Conservation (phyloP, 1,140 invertebrate species). For the Drosophila leontia region DNA sequence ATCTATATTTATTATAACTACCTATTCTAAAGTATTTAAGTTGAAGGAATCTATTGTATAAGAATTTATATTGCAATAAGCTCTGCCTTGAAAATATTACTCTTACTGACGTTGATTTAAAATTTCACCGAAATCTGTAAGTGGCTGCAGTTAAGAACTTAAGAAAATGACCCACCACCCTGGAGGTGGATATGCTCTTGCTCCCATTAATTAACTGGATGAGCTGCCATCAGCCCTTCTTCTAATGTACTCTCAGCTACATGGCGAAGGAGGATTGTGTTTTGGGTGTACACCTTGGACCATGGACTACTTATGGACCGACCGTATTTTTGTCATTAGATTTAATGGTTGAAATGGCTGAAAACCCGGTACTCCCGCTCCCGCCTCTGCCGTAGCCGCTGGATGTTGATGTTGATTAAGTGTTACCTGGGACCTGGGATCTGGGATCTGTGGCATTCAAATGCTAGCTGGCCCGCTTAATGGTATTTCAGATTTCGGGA, state of each 20-base stretch:
- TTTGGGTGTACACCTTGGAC: constrained; percentile 41
- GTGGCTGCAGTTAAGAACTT: not conserved
- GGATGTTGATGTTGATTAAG: constrained; percentile 42
- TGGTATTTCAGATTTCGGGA: constrained; percentile 51
- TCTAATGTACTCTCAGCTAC: not conserved
- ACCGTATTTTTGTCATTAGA: constrained; percentile 68
- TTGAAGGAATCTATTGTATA: no score
- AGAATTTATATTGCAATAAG: no score
- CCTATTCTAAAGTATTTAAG: no score
- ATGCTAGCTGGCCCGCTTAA: constrained; percentile 58
- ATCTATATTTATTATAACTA: no score
- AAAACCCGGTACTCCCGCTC: constrained; percentile 4
- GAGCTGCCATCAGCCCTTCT: constrained; percentile 4
- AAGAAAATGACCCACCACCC: not conserved
- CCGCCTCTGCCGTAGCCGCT: constrained; percentile 26
- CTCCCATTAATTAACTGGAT: constrained; percentile 10
- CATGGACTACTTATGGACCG: constrained; percentile 1
- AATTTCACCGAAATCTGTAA: not conserved
- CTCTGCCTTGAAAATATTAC: no score
- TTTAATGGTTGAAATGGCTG: constrained; percentile 61
- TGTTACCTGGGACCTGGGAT: constrained; percentile 7
- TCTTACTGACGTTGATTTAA: no score
- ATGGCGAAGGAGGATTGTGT: not conserved
- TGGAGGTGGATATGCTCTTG: constrained; percentile 3
- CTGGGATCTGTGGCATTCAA: constrained; percentile 14